Evolutionary conservation across 2,888 invertebrate species (phyloP), one percentile per base, ranked within the genome.

Genomic region (Coleophora deauratella): DNA sequence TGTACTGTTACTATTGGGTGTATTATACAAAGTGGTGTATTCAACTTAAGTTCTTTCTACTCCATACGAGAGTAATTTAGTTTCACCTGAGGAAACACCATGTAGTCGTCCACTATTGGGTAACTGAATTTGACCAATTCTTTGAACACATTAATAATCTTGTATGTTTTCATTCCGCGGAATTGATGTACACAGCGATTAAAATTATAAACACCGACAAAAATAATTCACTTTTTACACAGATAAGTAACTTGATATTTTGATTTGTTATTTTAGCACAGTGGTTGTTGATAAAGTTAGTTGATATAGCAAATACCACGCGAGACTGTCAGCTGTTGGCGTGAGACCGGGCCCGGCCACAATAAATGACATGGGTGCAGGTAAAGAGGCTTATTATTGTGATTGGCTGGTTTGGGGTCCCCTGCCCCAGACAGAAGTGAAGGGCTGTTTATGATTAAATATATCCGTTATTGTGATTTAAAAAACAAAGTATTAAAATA

Each of bases 101-200:
- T 21, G 21, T 54, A 54, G 45, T 67, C 59, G 37, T 66, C 54
- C 41, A 57, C 41, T 37, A 59, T 42, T 37, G 70, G 70, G 57
- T 66, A 68, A 44, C 66, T 65, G 31, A 70, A 69, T 41, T 62
- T 50, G 27, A 66, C 39, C 10, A 75, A 52, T 36, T 59, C 53
- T 46, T 66, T 60, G 1, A 75, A 42, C 14, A 57, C 46, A 45
- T 51, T 57, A 14, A 64, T 42, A 13, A 72, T 44, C 39, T 55
- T 51, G 36, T 53, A 50, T 13, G 55, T 49, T 51, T 64, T 72
- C 55, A 70, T 70, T 68, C n/a, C n/a, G 41, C 12, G 30, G 13
- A 15, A 14, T 15, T 12, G 31, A 14, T 33, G 12, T 28, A 63
- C 13, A 46, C 54, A 67, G 12, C 32, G 56, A 67, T 50, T 32